Percentiles rank a stretch among this genome's conserved stretches.
Conservation (phyloP, 2,888 invertebrate genomes). For the Erebia aethiops region DNA sequence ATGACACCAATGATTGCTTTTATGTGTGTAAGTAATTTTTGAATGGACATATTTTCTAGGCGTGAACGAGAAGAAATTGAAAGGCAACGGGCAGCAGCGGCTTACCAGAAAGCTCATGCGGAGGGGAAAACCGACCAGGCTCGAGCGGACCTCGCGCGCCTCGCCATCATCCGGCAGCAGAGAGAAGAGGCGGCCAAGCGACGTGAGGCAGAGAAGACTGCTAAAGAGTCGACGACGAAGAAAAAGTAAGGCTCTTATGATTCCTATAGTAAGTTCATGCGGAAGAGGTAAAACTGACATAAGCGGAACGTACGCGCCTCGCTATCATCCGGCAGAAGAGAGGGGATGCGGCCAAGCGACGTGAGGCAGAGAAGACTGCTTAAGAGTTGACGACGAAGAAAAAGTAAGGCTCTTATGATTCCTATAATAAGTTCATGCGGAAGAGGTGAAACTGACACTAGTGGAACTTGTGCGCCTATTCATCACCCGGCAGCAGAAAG, state of each 20-base stretch:
- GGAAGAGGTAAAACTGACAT: constrained; percentile 96
- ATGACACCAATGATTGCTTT: too few species aligned
- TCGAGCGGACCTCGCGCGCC: constrained; percentile 94
- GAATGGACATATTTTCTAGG: constrained; percentile 51
- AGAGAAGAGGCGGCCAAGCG: constrained; percentile 97
- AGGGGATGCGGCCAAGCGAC: constrained; percentile 96
- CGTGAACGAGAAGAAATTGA: constrained; percentile 95
- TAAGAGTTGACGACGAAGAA: constrained; percentile 76
- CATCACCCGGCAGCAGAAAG: constrained; percentile 96
- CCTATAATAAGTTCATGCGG: not conserved
- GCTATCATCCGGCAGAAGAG: constrained; percentile 97
- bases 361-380: constrained; percentile 92
- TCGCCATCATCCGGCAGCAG: constrained; percentile 97
- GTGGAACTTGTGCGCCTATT: constrained; percentile 97
- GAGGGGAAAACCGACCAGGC: constrained; percentile 98
- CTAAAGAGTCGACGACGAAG: constrained; percentile 3
- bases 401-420: constrained; percentile 47
- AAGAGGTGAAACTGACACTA: constrained; percentile 94
- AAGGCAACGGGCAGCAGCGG: constrained; percentile 93
- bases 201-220: constrained; percentile 84
- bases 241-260: constrained; percentile 46
- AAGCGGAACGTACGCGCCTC: constrained; percentile 95
- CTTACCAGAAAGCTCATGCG: constrained; percentile 96
- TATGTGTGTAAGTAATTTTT: too few species aligned
- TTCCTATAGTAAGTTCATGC: not conserved